Percentiles rank a stretch among this genome's conserved stretches.
These are phyloP conservation scores for Cecropterus lyciades DNA, from an alignment of 1,140 invertebrate genomes.

Conservation along the genomic window DNA sequence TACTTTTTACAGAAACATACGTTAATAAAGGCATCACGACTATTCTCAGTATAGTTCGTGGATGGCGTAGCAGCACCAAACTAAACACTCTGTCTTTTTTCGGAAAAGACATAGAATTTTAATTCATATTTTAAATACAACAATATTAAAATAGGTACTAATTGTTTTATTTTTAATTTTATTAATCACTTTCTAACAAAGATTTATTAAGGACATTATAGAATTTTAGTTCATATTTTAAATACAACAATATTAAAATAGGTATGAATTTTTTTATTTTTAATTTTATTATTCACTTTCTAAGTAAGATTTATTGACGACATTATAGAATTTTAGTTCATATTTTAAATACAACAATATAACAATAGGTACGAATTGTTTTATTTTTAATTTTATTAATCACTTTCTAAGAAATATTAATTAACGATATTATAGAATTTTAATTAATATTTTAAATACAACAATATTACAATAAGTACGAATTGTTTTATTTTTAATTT, in stretches of 20 bases:
- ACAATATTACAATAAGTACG: too few species aligned
- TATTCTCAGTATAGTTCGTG: conserved; percentile 65
- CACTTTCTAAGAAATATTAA: too few species aligned
- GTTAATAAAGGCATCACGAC: conserved; percentile 59
- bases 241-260: background rate
- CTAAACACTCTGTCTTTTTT: conserved; percentile 75
- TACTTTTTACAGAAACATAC: conserved; percentile 58
- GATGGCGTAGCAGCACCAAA: conserved; percentile 71
- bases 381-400: background rate
- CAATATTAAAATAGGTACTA: too few species aligned
- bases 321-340: conserved; percentile 66
- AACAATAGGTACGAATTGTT: too few species aligned
- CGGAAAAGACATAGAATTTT: conserved; percentile 70
- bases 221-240: conserved; percentile 57
- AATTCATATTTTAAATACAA: conserved; percentile 27
- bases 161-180: too few species aligned
- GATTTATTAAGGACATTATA: too few species aligned
- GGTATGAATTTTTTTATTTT: too few species aligned
- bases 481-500: background rate
- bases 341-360: conserved; percentile 1
- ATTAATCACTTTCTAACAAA: too few species aligned
- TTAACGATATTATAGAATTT: conserved; percentile 53
- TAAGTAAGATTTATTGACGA: too few species aligned
- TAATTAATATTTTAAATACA: conserved; percentile 40
- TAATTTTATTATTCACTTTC: too few species aligned